Evolutionary conservation across 2,888 invertebrate genomes (phyloP), one percentile per base, ranked within the genome.

Genomic region (Plusia festucae): DNA sequence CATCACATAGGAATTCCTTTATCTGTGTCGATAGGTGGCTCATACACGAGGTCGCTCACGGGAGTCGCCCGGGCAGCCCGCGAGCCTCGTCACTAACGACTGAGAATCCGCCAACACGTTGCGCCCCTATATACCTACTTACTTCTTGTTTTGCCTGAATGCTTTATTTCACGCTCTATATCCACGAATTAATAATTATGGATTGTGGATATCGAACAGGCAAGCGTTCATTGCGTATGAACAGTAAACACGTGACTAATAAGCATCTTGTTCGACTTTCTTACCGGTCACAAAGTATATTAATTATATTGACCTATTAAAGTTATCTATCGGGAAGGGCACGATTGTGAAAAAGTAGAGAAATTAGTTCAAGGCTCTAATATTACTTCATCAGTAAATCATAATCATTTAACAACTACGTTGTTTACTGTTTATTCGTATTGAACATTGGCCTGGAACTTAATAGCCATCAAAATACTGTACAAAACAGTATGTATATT

Each of bases 161-260:
- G 90, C 90, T 91, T 91, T 70, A 89, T 89, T 92, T 93, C 93
- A 94, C 91, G 94, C 93, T 94, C 94, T 92, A 93, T 78, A 93
- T 93, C 91, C 90, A 93, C 83, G 85, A 89, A 89, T 91, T 90
- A 92, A 91, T 91, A 91, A 90, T 86, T 89, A 87, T 89, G 89
- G 84, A 89, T 91, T 86, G 87, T 89, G 85, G 84, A 87, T 88
- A 88, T 88, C 82, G 84, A 86, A 82, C 81, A 81, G n/a, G 62
- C 82, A 72, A 75, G 68, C 75, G 57, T 70, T 73, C 68, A 68
- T 72, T 79, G 68, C 72, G 70, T 76, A 76, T 57, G 58, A 68
- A 34, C 64, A 59, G 68, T 63, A 70, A 76, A 81, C 82, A 83
- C 85, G 79, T 82, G 74, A 80, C 79, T 82, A 75, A 66, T 73